These are phyloP conservation scores for Felis chaus DNA, from an alignment of 2,113 vertebrate genomes.

Conservation along the genomic window DNA sequence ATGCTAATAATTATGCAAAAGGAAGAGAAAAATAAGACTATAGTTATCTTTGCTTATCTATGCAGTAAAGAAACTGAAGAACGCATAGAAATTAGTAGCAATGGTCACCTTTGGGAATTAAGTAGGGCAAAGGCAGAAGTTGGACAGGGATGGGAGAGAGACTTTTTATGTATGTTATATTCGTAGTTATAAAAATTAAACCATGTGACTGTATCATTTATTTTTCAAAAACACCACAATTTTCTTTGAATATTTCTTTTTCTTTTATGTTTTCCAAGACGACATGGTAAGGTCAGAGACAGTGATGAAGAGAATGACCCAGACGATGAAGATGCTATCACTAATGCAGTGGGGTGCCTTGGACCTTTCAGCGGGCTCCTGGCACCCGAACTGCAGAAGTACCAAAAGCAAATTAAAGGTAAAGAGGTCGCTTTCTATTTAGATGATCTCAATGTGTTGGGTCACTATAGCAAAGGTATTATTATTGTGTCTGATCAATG, in stretches of 20 bases:
- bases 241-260: constrained; percentile 42
- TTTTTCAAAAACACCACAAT: neutral
- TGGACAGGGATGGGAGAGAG: neutral
- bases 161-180: neutral
- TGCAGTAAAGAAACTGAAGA: neutral
- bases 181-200: neutral
- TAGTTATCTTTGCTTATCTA: neutral
- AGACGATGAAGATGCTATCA: constrained; percentile 94
- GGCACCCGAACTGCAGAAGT: constrained; percentile 94
- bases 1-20: neutral
- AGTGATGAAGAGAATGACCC: constrained; percentile 96
- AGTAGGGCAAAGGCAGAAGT: neutral
- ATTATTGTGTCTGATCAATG: neutral
- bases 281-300: constrained; percentile 88
- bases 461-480: neutral
- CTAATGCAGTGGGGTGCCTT: constrained; percentile 93
- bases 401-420: constrained; percentile 97
- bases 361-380: constrained; percentile 95
- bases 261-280: constrained; percentile 80
- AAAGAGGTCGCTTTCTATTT: constrained; percentile 46
- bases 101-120: neutral
- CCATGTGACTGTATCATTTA: neutral
- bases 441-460: neutral
- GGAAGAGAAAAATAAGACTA: neutral
- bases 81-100: neutral